phyloP scores from a whole-genome alignment of 2,113 vertebrate species.

The Oncorhynchus kisutch region DNA sequence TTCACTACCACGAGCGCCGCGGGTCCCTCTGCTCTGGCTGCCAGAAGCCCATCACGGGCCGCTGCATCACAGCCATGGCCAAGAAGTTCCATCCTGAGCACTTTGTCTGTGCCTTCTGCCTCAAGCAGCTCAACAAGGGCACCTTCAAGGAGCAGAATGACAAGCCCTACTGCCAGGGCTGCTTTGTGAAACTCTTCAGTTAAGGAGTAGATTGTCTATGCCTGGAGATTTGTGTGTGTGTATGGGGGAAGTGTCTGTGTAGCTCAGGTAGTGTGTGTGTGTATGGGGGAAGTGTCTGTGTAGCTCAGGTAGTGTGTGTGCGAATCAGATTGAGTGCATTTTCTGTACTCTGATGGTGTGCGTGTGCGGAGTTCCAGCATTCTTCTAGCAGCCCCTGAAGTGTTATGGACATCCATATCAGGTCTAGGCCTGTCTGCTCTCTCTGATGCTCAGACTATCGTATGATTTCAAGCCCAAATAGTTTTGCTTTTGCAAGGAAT shows the following conservation, averaged over 20 bases:
- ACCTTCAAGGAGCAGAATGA: slow-evolving; percentile 99
- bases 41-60: slow-evolving; percentile 98
- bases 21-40: slow-evolving; percentile 96
- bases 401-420: slow-evolving; percentile 20
- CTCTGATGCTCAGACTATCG: slow-evolving; percentile 11
- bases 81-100: slow-evolving; percentile 99
- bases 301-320: slow-evolving; percentile 7
- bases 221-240: background rate
- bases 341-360: slow-evolving; percentile 22
- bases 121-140: slow-evolving; percentile 99
- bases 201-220: slow-evolving; percentile 58
- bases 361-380: slow-evolving; percentile 30
- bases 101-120: slow-evolving; percentile 98
- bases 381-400: background rate
- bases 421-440: slow-evolving; percentile 13
- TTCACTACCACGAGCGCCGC: slow-evolving; percentile 94
- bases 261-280: slow-evolving; percentile 12
- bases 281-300: slow-evolving; percentile 26
- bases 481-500: slow-evolving; percentile 26
- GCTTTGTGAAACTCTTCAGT: slow-evolving; percentile 98
- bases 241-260: slow-evolving; percentile 25
- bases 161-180: slow-evolving; percentile 98
- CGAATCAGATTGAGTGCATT: slow-evolving; percentile 2
- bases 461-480: slow-evolving; percentile 22
- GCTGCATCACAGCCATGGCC: slow-evolving; percentile 98